A percentile compares a stretch with the other conserved stretches of the same genome.
Conservation (phyloP, 2,113 vertebrate genomes). For the Callipepla squamata region DNA sequence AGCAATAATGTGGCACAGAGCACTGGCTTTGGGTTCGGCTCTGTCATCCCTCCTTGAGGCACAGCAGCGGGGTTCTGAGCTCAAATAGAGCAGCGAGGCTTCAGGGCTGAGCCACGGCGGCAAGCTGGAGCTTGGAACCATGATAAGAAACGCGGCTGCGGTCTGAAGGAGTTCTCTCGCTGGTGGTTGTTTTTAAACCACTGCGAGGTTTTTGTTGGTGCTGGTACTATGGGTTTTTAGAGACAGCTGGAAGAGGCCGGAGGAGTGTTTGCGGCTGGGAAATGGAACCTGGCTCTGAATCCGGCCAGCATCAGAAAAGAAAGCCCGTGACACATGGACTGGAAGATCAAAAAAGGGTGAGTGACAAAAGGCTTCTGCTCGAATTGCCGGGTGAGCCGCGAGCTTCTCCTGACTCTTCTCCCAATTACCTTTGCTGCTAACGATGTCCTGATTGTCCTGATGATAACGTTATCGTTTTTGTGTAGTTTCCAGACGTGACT, state of each 20-base stretch:
- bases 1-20: constrained; percentile 75
- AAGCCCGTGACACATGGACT: constrained; percentile 90
- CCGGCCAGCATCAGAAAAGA: constrained; percentile 87
- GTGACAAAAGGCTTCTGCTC: constrained; percentile 61
- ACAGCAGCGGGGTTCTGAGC: constrained; percentile 58
- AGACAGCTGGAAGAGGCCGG: constrained; percentile 40
- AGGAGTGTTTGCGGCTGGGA: constrained; percentile 78
- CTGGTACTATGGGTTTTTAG: constrained; percentile 75
- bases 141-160: constrained; percentile 54
- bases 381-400: constrained; percentile 6
- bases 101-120: constrained; percentile 54
- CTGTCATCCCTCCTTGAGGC: constrained; percentile 66
- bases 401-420: not conserved
- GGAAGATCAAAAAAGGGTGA: constrained; percentile 98
- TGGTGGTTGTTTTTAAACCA: not conserved
- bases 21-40: constrained; percentile 68
- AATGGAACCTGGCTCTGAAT: constrained; percentile 91
- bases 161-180: constrained; percentile 58
- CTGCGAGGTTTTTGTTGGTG: constrained; percentile 47
- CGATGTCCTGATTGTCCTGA: not conserved
- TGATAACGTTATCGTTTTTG: not conserved
- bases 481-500: not conserved
- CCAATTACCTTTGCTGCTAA: not conserved
- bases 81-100: constrained; percentile 50
- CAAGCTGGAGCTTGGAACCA: constrained; percentile 43